Evolutionary conservation across 2,113 vertebrate species (phyloP).

Genomic region (Kryptolebias marmoratus): DNA sequence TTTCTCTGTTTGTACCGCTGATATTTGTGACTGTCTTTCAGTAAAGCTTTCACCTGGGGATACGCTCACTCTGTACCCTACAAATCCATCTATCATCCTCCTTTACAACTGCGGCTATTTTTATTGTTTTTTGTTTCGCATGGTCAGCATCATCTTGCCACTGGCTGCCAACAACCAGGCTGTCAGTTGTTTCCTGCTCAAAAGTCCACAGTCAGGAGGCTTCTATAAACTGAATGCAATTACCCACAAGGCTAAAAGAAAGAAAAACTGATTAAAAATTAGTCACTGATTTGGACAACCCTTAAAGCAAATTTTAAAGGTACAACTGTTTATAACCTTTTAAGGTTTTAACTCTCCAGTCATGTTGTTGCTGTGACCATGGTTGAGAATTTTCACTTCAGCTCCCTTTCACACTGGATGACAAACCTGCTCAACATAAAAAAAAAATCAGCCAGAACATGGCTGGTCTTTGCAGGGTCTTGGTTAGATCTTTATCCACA

Average conservation of each 20-base stretch:
- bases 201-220: background rate
- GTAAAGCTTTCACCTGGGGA: background rate
- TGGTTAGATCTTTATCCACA: too few relatives aligned
- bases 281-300: background rate
- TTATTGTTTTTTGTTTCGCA: constrained; percentile 9
- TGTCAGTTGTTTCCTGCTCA: background rate
- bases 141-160: constrained; percentile 25
- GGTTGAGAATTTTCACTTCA: too few relatives aligned
- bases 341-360: background rate
- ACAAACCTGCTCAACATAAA: background rate
- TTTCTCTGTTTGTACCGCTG: background rate
- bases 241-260: background rate
- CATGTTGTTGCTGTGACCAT: too few relatives aligned
- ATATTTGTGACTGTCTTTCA: constrained; percentile 3
- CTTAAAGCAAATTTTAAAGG: background rate
- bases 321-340: background rate
- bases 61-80: constrained; percentile 10
- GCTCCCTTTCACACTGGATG: background rate
- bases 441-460: too few relatives aligned
- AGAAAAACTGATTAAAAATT: background rate
- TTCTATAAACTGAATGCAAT: background rate
- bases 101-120: constrained; percentile 18
- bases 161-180: background rate
- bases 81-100: constrained; percentile 31
- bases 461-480: too few relatives aligned